These are phyloP conservation scores for Nothobranchius kuhntae DNA, from an alignment of 2,113 vertebrate species.

Conservation along the genomic window DNA sequence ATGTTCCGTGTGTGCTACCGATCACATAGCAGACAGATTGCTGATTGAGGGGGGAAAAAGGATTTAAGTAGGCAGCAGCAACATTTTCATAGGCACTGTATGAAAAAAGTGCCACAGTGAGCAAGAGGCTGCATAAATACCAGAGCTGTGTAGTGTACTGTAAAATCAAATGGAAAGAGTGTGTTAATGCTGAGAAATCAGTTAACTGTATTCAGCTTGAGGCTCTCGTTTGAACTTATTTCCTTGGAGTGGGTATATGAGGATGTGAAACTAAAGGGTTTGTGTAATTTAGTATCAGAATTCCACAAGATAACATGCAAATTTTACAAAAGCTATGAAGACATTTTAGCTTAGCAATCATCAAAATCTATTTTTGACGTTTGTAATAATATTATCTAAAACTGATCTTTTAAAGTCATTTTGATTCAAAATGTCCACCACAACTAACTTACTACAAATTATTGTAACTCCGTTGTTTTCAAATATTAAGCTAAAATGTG, in stretches of 20 bases:
- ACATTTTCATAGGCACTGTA: conserved; percentile 36
- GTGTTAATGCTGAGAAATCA: conserved; percentile 26
- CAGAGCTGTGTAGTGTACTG: conserved; percentile 30
- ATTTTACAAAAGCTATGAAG: not conserved
- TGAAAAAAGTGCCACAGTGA: conserved; percentile 41
- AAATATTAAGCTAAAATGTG: no score
- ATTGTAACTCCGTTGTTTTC: no score
- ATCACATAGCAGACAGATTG: conserved; percentile 35
- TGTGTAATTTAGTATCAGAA: conserved; percentile 9
- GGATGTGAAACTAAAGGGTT: conserved; percentile 7
- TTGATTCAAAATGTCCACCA: no score
- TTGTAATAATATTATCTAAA: no score
- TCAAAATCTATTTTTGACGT: not conserved
- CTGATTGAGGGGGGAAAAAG: conserved; percentile 16
- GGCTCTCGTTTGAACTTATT: conserved; percentile 49
- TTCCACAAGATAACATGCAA: not conserved
- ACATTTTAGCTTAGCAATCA: not conserved
- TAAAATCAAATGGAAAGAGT: conserved; percentile 19
- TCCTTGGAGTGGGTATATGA: conserved; percentile 9
- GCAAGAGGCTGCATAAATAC: conserved; percentile 40
- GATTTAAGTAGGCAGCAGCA: conserved; percentile 41
- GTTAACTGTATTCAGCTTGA: conserved; percentile 19
- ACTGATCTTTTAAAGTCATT: no score
- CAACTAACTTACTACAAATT: no score
- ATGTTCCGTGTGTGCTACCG: conserved; percentile 25